These are phyloP conservation scores for Panagrolaimus sp. DNA, from an alignment of 1,140 invertebrate genomes.

Conservation along the genomic window DNA sequence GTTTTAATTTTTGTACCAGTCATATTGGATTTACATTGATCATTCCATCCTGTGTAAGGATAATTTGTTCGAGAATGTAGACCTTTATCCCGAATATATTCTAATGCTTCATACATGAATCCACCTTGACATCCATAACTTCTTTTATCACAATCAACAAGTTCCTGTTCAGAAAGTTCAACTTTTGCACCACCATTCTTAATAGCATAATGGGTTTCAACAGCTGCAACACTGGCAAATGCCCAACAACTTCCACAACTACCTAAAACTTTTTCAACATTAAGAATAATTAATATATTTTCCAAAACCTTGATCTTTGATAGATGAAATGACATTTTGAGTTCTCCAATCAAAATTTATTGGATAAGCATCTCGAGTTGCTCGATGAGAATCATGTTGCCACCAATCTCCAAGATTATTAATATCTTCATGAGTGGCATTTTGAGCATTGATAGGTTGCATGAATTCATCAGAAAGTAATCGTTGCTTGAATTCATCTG, in stretches of 20 bases:
- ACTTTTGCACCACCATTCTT: slow-evolving; percentile 14
- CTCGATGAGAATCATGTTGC: too few species aligned
- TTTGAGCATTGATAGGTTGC: too few species aligned
- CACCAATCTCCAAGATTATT: too few species aligned
- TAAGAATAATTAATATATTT: not conserved
- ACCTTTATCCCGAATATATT: slow-evolving; percentile 22
- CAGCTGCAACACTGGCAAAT: slow-evolving; percentile 29
- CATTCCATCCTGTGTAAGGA: not conserved
- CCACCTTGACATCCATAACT: slow-evolving; percentile 35
- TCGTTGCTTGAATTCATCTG: too few species aligned
- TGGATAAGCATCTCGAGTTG: too few species aligned
- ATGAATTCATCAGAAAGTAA: too few species aligned
- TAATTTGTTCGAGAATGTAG: not conserved
- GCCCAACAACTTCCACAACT: slow-evolving; percentile 36
- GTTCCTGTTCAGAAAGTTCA: slow-evolving; percentile 39
- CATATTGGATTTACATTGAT: not conserved
- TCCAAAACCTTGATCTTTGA: slow-evolving; percentile 30
- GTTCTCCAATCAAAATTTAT: slow-evolving; percentile 33
- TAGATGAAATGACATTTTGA: slow-evolving; percentile 25
- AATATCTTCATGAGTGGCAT: too few species aligned
- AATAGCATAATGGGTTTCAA: slow-evolving; percentile 35
- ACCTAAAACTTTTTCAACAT: slow-evolving; percentile 30
- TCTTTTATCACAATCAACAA: slow-evolving; percentile 33
- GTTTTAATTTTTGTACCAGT: slow-evolving; percentile 21
- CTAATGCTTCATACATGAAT: slow-evolving; percentile 28